Evolutionary conservation across 1,140 invertebrate genomes (phyloP).

Genomic region (Neocloeon triangulifer): DNA sequence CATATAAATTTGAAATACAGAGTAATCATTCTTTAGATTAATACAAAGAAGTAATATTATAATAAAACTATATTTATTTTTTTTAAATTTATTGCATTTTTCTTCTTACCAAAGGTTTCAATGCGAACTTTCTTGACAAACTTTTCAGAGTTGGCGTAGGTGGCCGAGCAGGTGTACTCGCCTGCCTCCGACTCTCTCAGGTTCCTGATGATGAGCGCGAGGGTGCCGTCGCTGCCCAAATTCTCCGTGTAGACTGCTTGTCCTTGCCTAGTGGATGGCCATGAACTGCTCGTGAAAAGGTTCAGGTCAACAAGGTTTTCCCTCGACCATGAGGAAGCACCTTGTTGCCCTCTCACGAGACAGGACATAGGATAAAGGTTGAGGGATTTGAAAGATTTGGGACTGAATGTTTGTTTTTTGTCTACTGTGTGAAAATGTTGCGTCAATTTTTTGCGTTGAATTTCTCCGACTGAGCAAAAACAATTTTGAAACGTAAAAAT

Average conservation of each 20-base stretch:
- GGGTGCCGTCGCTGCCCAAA: constrained; percentile 28
- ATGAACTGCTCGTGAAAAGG: constrained; percentile 9
- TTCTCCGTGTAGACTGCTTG: constrained; percentile 39
- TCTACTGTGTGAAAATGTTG: too few species aligned
- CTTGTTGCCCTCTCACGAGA: constrained; percentile 5
- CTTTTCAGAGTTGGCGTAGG: constrained; percentile 40
- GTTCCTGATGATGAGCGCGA: constrained; percentile 49
- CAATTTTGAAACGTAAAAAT: too few species aligned
- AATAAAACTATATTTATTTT: constrained; percentile 1
- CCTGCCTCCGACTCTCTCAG: constrained; percentile 53
- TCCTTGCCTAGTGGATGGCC: constrained; percentile 14
- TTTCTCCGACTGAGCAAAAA: too few species aligned
- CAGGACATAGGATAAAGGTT: not conserved
- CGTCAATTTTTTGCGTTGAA: too few species aligned
- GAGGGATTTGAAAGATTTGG: not conserved
- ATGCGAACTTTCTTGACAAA: constrained; percentile 40
- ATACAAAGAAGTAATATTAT: constrained; percentile 5
- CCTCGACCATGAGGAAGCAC: too few species aligned
- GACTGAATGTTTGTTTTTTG: too few species aligned
- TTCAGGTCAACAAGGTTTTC: too few species aligned
- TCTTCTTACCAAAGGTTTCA: constrained; percentile 44
- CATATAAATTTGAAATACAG: too few species aligned
- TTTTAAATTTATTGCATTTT: not conserved
- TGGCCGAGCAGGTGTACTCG: constrained; percentile 58
- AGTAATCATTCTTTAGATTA: too few species aligned